phyloP scores from a whole-genome alignment of 2,888 invertebrate species.

The Platypus cylindrus region DNA sequence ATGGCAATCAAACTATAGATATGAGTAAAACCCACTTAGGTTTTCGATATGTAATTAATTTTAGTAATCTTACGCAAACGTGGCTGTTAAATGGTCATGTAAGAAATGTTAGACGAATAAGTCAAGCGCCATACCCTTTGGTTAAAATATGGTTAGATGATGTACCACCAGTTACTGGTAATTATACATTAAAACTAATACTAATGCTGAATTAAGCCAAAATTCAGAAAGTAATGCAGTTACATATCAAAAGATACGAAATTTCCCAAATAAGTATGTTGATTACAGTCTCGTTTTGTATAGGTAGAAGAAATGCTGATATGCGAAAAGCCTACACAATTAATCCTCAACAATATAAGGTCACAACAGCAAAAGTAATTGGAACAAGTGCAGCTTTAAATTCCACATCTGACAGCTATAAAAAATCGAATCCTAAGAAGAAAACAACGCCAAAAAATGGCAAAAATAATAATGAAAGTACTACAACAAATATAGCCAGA shows the following conservation, averaged over 20 bases:
- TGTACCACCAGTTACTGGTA: constrained; percentile 30
- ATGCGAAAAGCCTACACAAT: constrained; percentile 23
- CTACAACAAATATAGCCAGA: constrained; percentile 54
- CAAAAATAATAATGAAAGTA: constrained; percentile 35
- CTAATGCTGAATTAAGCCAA: neutral
- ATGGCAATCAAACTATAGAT: constrained; percentile 58
- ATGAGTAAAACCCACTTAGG: constrained; percentile 54
- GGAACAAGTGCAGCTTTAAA: constrained; percentile 28
- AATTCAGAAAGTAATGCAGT: neutral
- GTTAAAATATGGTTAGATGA: constrained; percentile 51
- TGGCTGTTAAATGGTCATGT: constrained; percentile 59
- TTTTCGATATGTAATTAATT: constrained; percentile 63
- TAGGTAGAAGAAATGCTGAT: constrained; percentile 29
- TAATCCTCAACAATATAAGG: constrained; percentile 17
- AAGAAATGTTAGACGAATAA: constrained; percentile 57
- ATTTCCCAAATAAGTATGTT: too few relatives aligned
- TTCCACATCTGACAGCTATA: constrained; percentile 19
- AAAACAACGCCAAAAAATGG: constrained; percentile 34
- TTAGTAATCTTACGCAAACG: constrained; percentile 62
- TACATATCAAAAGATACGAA: too few relatives aligned
- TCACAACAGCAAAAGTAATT: constrained; percentile 21
- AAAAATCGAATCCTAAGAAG: constrained; percentile 30
- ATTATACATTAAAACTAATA: constrained; percentile 1
- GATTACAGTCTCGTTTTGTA: constrained; percentile 4
- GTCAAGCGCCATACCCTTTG: constrained; percentile 74